Evolutionary conservation across 2,888 invertebrate species (phyloP).

Genomic region (Cataglyphis altisquamis): DNA sequence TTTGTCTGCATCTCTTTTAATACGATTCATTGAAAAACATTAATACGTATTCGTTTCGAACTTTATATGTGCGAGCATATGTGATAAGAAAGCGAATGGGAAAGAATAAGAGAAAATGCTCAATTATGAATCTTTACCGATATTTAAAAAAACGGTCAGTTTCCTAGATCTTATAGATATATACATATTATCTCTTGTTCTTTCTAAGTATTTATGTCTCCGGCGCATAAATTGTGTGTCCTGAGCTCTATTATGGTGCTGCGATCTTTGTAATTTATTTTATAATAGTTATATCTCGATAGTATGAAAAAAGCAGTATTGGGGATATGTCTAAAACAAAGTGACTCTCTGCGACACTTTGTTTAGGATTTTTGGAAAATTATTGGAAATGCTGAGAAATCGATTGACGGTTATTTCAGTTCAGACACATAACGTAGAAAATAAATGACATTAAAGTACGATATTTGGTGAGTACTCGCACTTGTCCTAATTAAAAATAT

Average conservation of each 20-base stretch:
- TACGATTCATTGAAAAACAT: slow-evolving; percentile 54
- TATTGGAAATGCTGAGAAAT: slow-evolving; percentile 59
- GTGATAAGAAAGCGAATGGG: slow-evolving; percentile 35
- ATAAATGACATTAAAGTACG: slow-evolving; percentile 71
- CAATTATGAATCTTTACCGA: slow-evolving; percentile 61
- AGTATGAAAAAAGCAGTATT: slow-evolving; percentile 8
- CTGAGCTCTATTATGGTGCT: slow-evolving; percentile 70
- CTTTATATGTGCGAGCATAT: slow-evolving; percentile 48
- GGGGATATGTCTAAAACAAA: slow-evolving; percentile 23
- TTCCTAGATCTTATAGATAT: slow-evolving; percentile 63
- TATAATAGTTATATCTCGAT: slow-evolving; percentile 53
- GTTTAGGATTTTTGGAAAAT: slow-evolving; percentile 31
- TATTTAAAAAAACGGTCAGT: slow-evolving; percentile 40
- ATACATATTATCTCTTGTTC: slow-evolving; percentile 66
- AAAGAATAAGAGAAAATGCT: slow-evolving; percentile 57
- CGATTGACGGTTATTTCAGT: slow-evolving; percentile 66
- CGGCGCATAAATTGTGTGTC: slow-evolving; percentile 50
- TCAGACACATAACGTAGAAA: slow-evolving; percentile 68
- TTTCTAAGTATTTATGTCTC: slow-evolving; percentile 62
- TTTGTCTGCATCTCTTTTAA: slow-evolving; percentile 42
- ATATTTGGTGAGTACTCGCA: slow-evolving; percentile 14
- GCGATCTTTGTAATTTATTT: slow-evolving; percentile 70
- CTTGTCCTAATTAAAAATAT: slow-evolving; percentile 18
- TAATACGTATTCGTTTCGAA: slow-evolving; percentile 60
- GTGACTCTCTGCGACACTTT: slow-evolving; percentile 44